A percentile compares a stretch with the other conserved stretches of the same genome.
phyloP scores from a whole-genome alignment of 1,140 invertebrate species.

The Diorhabda sublineata region DNA sequence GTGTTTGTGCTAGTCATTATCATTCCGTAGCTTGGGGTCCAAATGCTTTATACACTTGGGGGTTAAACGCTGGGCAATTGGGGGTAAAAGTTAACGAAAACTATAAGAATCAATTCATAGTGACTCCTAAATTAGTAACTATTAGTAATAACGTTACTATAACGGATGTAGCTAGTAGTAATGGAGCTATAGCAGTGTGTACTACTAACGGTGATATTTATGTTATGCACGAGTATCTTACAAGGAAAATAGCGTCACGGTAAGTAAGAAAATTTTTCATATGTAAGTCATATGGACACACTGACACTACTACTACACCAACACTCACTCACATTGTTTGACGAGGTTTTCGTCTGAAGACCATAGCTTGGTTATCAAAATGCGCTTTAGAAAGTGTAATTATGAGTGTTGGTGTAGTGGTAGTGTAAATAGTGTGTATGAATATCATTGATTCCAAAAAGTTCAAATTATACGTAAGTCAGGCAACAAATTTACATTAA shows the following conservation, averaged over 20 bases:
- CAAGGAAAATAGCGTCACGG: slow-evolving; percentile 65
- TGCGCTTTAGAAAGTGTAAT: too few species aligned
- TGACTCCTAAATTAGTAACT: slow-evolving; percentile 34
- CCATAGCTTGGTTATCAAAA: too few species aligned
- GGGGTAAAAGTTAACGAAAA: slow-evolving; percentile 54
- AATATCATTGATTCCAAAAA: too few species aligned
- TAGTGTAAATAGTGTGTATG: too few species aligned
- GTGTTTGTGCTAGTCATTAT: slow-evolving; percentile 58
- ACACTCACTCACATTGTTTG: too few species aligned
- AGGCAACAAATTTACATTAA: too few species aligned
- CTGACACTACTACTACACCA: too few species aligned
- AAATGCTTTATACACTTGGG: slow-evolving; percentile 59
- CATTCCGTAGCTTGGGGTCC: slow-evolving; percentile 66
- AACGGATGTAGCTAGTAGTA: slow-evolving; percentile 55
- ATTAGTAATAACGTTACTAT: slow-evolving; percentile 31
- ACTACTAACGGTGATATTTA: slow-evolving; percentile 65
- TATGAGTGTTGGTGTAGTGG: too few species aligned
- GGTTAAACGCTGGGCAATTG: slow-evolving; percentile 70
- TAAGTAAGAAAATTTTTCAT: slow-evolving; percentile 35
- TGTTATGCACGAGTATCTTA: slow-evolving; percentile 66
- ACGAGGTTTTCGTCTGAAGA: too few species aligned
- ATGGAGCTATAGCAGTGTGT: slow-evolving; percentile 64
- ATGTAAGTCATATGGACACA: too few species aligned
- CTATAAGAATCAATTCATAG: slow-evolving; percentile 32
- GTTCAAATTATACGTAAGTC: too few species aligned